Base-by-base conservation (phyloP, 2,797 vertebrate species). In the Meda fulgida region DNA sequence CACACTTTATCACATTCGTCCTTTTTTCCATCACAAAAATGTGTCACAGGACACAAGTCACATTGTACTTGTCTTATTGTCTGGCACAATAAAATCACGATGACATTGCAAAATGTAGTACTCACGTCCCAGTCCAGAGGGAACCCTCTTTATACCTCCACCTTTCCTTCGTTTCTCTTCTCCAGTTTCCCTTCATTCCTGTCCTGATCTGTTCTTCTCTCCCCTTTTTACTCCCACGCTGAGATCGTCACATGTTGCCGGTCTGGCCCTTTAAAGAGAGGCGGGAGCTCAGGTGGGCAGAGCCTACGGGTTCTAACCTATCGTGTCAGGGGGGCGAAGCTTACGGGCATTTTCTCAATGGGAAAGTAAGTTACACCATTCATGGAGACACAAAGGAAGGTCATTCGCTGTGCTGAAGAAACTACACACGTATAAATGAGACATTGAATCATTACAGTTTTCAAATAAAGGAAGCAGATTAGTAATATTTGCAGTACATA, bases 221-320 rank as follows among this genome's bases (percentile, higher is more conserved):
- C 26, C 70, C 29, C n/a, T 38, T 84, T 85, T 65, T 8, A 43
- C 36, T 65, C 34, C 58, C 48, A 9, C 43, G 19, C 63, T 78
- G 71, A 70, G 69, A 67, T 73, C 40, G 78, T 87, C 75, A 86
- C 84, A 81, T 84, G 81, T 84, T 85, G 71, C 85, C 66, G 26
- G 72, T 53, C 51, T 18, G 81, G 40, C 84, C 65, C 71, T 87
- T 81, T 85, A 87, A 84, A 81, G 80, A 84, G 78, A 84, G 84
- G 81, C 31, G 78, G 83, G 88, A 79, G 51, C 46, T 67, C 21
- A 1, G 7, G 36, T 72, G 81, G 86, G 81, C 3, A 10, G 78
- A 4, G 21, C 38, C 81, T 65, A n/a, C 13, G 29, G 0, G 2
- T 75, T 81, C 71, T 84, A 31, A 67, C 58, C 84, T 34, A 67